These are phyloP conservation scores for Leucoma salicis DNA, from an alignment of 2,888 invertebrate species.

Conservation along the genomic window DNA sequence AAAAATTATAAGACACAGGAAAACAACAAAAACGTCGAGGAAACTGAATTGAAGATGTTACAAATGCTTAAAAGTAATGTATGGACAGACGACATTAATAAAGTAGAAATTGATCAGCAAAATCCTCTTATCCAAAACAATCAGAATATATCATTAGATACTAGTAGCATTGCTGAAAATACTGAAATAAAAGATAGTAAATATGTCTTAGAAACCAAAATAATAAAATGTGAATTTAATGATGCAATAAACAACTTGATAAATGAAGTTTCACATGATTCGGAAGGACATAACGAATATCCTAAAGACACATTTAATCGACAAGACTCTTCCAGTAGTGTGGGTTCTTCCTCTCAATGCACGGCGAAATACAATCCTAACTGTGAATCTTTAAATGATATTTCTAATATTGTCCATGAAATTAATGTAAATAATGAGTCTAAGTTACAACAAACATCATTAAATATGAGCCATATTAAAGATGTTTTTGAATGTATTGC, in stretches of 20 bases:
- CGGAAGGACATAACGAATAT: conserved; percentile 51
- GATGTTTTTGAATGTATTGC: conserved; percentile 71
- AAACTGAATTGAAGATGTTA: background rate
- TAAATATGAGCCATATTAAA: conserved; percentile 58
- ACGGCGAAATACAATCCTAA: conserved; percentile 86
- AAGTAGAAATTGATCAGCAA: conserved; percentile 7
- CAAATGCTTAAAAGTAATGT: background rate
- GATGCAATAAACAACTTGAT: conserved; percentile 74
- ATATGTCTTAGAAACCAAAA: conserved; percentile 67
- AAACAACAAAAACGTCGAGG: background rate
- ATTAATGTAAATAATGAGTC: conserved; percentile 37
- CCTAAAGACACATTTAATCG: conserved; percentile 61
- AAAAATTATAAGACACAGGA: background rate
- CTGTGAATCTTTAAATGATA: conserved; percentile 83
- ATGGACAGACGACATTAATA: background rate
- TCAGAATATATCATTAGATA: conserved; percentile 5
- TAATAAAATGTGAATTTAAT: conserved; percentile 72
- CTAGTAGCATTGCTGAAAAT: conserved; percentile 1
- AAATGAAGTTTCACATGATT: conserved; percentile 67
- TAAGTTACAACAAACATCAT: conserved; percentile 35
- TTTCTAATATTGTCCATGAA: conserved; percentile 79
- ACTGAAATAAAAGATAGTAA: conserved; percentile 27
- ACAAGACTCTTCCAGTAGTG: conserved; percentile 83
- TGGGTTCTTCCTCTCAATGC: conserved; percentile 86
- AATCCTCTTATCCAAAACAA: conserved; percentile 8